Evolutionary conservation across 2,888 invertebrate genomes (phyloP).

Genomic region (Leucophora obtusa): DNA sequence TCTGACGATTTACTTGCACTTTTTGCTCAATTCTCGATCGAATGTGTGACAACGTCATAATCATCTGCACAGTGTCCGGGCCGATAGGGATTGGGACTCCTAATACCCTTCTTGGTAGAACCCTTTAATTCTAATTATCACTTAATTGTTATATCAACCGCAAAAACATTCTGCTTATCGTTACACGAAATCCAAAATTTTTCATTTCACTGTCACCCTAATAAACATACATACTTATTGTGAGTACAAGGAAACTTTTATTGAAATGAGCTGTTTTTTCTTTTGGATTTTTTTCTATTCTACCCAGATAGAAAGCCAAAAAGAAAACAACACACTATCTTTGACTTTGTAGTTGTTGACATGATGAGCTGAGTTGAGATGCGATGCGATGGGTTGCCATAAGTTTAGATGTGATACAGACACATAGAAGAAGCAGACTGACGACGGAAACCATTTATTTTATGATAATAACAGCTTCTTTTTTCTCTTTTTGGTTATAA

Average conservation of each 20-base stretch:
- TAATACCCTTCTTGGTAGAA: too few species aligned
- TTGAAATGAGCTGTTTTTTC: conserved; percentile 22
- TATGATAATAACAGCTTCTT: conserved; percentile 22
- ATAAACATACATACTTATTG: too few species aligned
- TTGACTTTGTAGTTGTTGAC: conserved; percentile 28
- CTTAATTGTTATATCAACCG: too few species aligned
- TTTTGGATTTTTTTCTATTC: neutral
- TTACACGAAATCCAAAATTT: too few species aligned
- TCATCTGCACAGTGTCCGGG: too few species aligned
- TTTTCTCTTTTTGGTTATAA: conserved; percentile 9
- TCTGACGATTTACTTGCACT: too few species aligned
- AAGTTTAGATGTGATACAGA: conserved; percentile 25
- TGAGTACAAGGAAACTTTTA: conserved; percentile 60
- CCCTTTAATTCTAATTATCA: too few species aligned
- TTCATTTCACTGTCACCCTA: too few species aligned
- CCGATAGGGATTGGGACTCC: too few species aligned
- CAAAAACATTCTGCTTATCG: too few species aligned
- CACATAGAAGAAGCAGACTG: conserved; percentile 48
- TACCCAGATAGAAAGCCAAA: conserved; percentile 2
- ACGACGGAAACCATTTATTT: conserved; percentile 54
- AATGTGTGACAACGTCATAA: too few species aligned
- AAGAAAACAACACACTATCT: conserved; percentile 31
- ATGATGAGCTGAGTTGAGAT: neutral
- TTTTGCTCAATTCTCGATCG: too few species aligned
- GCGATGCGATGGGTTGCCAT: conserved; percentile 35